Base-by-base conservation (phyloP, 2,888 invertebrate genomes). In the Ormyrus pomaceus region DNA sequence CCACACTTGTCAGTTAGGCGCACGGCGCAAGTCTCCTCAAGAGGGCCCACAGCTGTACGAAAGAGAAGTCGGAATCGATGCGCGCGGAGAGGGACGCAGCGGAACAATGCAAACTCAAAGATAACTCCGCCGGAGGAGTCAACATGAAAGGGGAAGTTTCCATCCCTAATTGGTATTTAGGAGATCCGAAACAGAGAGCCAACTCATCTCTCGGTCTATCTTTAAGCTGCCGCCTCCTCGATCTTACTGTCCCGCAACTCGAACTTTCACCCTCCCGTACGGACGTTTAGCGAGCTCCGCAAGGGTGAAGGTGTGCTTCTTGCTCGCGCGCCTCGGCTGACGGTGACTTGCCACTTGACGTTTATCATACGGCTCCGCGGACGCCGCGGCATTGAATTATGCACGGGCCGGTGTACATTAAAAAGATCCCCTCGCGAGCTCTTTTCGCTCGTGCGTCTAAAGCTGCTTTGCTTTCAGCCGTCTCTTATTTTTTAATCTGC, bases 81-180 rank as follows among this genome's bases (percentile, higher is more conserved):
- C 83, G 84, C 83, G 85, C 83, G 3, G 34, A 34, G 34, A 34
- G 34, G 34, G 34, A 34, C 34, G 34, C 3, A 34, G 34, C 34
- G 84, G 88, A 88, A 89, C 88, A 89, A 89, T 89, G 88, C 88
- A 84, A 88, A 88, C 88, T 89, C 87, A 83, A 88, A 86, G 88
- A 89, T 89, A 89, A 89, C 89, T 89, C 85, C 83, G 80, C 3
- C 19, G 48, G 64, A 64, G 85, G 87, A 87, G 80, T 89, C 89
- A 89, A 89, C 89, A 89, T 89, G 89, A 89, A 89, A 89, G 88
- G 87, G 86, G 86, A 89, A 89, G 88, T 89, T 89, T 89, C 88
- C 87, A 86, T 87, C 87, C 86, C 88, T 89, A 89, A 89, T 89
- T 89, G 89, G 88, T 89, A 89, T 89, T 89, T 89, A 89, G 89